Base-by-base conservation (phyloP, 1,140 invertebrate species). In the Camponotus floridanus region DNA sequence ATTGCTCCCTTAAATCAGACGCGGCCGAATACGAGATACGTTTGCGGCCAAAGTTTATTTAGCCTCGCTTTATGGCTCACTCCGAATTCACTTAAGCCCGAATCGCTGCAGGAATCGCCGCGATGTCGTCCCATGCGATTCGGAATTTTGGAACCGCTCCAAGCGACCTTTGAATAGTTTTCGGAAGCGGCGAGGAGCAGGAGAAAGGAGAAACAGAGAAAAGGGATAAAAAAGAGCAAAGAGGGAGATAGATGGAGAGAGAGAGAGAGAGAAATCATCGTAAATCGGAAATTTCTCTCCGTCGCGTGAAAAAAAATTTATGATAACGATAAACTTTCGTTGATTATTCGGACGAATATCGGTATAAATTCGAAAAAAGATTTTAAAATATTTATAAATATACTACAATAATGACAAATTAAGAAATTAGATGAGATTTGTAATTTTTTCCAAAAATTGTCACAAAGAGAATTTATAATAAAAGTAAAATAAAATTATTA, bases 81-180 rank as follows among this genome's bases (percentile, higher is more conserved):
- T 94, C 92, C 91, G 92, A 93, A 94, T 93, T 93, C 93, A 94
- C 93, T 93, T 94, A 93, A 92, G 90, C 90, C 87, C 91, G 91
- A 91, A 93, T 92, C 91, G 91, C 90, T 87, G 90, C 89, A 93
- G 91, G 91, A 92, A 91, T 91, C 80, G 88, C 57, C 76, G 71
- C 79, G 80, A 84, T 91, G 90, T 90, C 89, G 87, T 86, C 87
- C 88, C 90, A 91, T 91, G 91, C 92, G 91, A 94, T 94, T 93
- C 87, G 92, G 92, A 94, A 94, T 93, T 92, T 94, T 94, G 94
- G 94, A 94, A 92, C 87, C 13, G 84, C 64, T 94, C 93, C 94
- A 94, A 94, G 92, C 93, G 93, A 94, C 92, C 93, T 94, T 94
- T 94, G 93, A 93, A 94, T 93, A 93, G 92, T 94, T 90, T 90